These are phyloP conservation scores for Ricordea florida DNA, from an alignment of 92 coral and sea anemone species.

Conservation along the genomic window DNA sequence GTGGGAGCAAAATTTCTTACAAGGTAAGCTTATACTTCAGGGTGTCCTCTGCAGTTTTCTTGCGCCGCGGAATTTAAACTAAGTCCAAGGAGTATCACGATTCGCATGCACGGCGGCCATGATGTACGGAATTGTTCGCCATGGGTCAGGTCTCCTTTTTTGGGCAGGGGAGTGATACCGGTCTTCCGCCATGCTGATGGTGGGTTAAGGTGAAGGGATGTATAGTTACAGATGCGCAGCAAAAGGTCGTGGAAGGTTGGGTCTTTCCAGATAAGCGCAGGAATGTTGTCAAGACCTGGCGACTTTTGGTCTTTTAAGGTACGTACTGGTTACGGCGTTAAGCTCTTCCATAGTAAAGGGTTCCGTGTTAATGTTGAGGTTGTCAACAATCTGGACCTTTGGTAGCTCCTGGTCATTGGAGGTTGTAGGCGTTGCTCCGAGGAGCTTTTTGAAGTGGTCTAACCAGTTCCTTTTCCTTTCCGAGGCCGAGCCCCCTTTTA, in stretches of 20 bases:
- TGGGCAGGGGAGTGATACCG: constrained; percentile 41
- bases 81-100: no score
- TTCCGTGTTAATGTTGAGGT: background rate
- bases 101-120: no score
- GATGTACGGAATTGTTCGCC: no score
- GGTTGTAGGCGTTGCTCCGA: background rate
- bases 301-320: background rate
- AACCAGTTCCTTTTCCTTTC: no score
- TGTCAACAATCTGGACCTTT: no score
- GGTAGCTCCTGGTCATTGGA: background rate
- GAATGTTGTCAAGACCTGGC: background rate
- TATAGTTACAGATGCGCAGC: constrained; percentile 53
- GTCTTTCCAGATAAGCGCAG: background rate
- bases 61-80: no score
- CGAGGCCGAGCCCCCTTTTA: no score
- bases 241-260: constrained; percentile 33
- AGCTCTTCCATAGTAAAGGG: background rate
- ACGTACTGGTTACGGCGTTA: background rate
- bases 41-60: no score
- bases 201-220: no score
- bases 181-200: constrained; percentile 49
- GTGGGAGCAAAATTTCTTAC: no score
- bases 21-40: no score
- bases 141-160: constrained; percentile 46
- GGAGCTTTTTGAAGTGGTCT: background rate